Percentiles rank a stretch among this genome's conserved stretches.
These are phyloP conservation scores for Frieseomelitta varia DNA, from an alignment of 1,140 invertebrate genomes.

Conservation along the genomic window DNA sequence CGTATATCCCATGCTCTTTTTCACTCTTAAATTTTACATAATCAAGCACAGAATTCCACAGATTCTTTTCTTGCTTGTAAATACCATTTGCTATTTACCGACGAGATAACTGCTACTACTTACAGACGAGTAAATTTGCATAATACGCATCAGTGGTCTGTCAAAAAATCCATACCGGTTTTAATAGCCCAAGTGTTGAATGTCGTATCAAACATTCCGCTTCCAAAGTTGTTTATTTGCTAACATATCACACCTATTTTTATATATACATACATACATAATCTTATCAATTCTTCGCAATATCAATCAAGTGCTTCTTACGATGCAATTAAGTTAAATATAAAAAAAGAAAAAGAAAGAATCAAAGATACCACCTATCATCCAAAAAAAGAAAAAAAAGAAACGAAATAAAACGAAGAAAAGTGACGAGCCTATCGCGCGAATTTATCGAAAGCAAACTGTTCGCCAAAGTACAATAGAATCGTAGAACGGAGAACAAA, in stretches of 20 bases:
- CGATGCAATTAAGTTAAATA: not conserved
- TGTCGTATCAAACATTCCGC: not conserved
- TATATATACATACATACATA: too few relatives aligned
- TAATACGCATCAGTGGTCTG: too few relatives aligned
- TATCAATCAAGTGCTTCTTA: not conserved
- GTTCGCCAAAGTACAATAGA: not conserved
- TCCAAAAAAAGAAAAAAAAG: not conserved
- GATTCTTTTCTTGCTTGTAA: too few relatives aligned
- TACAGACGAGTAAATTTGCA: too few relatives aligned
- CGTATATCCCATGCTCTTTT: too few relatives aligned
- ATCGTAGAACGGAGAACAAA: not conserved
- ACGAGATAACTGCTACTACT: too few relatives aligned
- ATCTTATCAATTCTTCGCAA: not conserved
- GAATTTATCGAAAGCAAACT: not conserved
- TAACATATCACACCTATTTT: too few relatives aligned
- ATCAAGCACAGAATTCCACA: too few relatives aligned
- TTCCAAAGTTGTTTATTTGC: not conserved
- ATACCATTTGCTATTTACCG: too few relatives aligned
- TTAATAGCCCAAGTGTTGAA: not conserved
- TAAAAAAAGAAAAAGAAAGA: not conserved
- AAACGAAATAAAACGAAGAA: not conserved
- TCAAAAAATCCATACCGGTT: too few relatives aligned
- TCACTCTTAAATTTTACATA: too few relatives aligned
- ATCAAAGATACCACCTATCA: not conserved
- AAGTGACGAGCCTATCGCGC: not conserved